Evolutionary conservation across 2,888 invertebrate genomes (phyloP), one percentile per base, ranked within the genome.

Genomic region (Auanema freiburgensis): DNA sequence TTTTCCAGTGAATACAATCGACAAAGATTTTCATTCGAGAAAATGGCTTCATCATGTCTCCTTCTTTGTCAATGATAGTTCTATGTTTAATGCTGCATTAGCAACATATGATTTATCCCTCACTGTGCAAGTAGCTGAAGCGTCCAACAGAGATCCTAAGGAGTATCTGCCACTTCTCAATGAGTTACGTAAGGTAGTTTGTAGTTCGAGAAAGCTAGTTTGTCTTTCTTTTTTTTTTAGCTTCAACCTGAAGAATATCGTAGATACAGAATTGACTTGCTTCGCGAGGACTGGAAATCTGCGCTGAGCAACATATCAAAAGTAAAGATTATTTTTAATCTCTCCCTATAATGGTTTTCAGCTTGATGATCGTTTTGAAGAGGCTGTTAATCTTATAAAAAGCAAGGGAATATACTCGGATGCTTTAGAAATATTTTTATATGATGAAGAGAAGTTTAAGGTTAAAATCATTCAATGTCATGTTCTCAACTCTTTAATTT

Each of bases 121-220:
- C 41, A 76, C 76, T 11, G 67, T 74, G 24, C 68, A 74, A 57
- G 74, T 67, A 14, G 76, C 70, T 6, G 75, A 79, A 58, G 69
- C 72, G 0, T 66, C 74, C 5, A 72, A 77, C 33, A 65, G 69
- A 40, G 77, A 71, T 67, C 79, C 72, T 1, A 76, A 76, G 42
- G 80, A 80, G 57, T 79, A 77, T 25, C 63, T 80, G 24, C 78
- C 80, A 2, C 53, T 80, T 1, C 53, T 80, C 10, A 76, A 78
- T 57, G 61, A 58, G 8, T 55, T 80, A 8, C 65, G 71, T n/a
- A 44, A 63, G 43, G 58, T 63, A 33, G 33, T 33, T n/a, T n/a
- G n/a, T n/a, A n/a, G n/a, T n/a, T n/a, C n/a, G n/a, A n/a, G n/a
- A n/a, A n/a, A n/a, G n/a, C n/a, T n/a, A n/a, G 16, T 49, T 58